Evolutionary conservation across 2,888 invertebrate genomes (phyloP).

Genomic region (Iselma pallidipennis): DNA sequence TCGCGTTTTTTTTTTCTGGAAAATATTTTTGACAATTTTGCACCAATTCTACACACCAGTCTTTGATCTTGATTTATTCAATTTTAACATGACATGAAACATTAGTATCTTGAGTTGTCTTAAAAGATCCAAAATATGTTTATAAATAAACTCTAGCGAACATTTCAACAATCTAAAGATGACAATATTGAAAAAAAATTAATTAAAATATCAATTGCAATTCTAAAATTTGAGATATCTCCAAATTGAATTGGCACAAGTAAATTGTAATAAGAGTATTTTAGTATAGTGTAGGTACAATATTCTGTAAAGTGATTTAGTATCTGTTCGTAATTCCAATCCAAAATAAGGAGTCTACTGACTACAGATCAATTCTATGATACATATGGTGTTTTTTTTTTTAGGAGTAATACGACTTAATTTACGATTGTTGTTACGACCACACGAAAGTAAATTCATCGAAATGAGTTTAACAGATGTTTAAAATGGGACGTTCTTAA

Average conservation of each 20-base stretch:
- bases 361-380: conserved; percentile 1
- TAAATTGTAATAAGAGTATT: neutral
- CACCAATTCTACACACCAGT: neutral
- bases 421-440: conserved; percentile 7
- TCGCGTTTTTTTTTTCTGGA: neutral
- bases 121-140: too few relatives aligned
- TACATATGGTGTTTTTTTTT: neutral
- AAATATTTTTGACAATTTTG: neutral
- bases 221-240: neutral
- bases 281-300: too few relatives aligned
- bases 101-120: too few relatives aligned
- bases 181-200: too few relatives aligned
- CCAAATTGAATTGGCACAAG: conserved; percentile 2
- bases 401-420: conserved; percentile 2
- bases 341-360: neutral
- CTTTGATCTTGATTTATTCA: neutral
- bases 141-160: neutral
- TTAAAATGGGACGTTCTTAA: conserved; percentile 2
- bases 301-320: neutral
- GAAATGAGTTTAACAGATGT: conserved; percentile 6
- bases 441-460: conserved; percentile 6
- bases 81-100: neutral
- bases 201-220: neutral
- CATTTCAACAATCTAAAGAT: neutral
- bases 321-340: neutral